Conservation (phyloP, 53 echinoderm and acorn worm species). For the Crossaster papposus region DNA sequence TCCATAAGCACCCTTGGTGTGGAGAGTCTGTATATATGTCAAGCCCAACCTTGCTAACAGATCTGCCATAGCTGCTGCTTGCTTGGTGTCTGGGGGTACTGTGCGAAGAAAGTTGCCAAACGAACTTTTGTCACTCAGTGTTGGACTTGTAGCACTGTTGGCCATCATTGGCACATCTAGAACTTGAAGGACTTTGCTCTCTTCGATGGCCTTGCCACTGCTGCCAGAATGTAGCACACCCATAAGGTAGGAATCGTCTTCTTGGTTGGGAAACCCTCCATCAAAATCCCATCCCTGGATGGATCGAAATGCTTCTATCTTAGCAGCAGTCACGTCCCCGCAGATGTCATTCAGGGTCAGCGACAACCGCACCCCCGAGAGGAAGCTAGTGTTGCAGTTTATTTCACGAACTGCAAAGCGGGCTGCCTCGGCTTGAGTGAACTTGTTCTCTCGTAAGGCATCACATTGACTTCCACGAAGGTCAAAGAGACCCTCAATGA, state of each 20-base stretch:
- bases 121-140: constrained; percentile 56
- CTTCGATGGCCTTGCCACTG: constrained; percentile 28
- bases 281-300: constrained; percentile 12
- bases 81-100: constrained; percentile 57
- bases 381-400: constrained; percentile 53
- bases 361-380: constrained; percentile 67
- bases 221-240: constrained; percentile 44
- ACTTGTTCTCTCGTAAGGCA: constrained; percentile 43
- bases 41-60: constrained; percentile 49
- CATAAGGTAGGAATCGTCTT: background rate
- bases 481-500: constrained; percentile 41
- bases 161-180: constrained; percentile 55
- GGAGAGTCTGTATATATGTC: constrained; percentile 64
- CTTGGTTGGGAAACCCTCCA: constrained; percentile 19
- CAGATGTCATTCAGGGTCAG: constrained; percentile 79
- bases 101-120: constrained; percentile 62
- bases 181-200: constrained; percentile 9
- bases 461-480: background rate
- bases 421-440: constrained; percentile 74
- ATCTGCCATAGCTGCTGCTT: constrained; percentile 62
- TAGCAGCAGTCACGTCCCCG: constrained; percentile 49
- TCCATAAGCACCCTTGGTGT: constrained; percentile 57
- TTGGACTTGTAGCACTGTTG: constrained; percentile 49
- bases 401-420: constrained; percentile 70
- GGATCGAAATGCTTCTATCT: background rate